These are phyloP conservation scores for Epizoanthus ramosus DNA, from an alignment of 92 coral and sea anemone genomes.

Conservation along the genomic window DNA sequence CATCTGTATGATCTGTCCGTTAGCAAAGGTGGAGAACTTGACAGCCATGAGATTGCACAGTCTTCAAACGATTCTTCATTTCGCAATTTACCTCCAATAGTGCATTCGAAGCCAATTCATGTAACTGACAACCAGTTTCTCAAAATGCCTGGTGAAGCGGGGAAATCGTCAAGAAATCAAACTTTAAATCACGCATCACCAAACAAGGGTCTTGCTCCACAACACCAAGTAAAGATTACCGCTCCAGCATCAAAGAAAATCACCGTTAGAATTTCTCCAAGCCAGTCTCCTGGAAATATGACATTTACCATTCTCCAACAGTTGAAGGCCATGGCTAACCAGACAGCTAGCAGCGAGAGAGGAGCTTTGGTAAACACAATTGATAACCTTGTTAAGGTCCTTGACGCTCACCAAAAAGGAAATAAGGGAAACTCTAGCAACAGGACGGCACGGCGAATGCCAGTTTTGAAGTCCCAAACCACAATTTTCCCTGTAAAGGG, in stretches of 20 bases:
- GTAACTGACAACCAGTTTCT: too few relatives aligned
- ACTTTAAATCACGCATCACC: neutral
- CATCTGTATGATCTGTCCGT: constrained; percentile 1
- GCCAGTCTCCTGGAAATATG: neutral
- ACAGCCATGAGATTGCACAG: neutral
- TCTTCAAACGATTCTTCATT: neutral
- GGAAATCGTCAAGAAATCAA: neutral
- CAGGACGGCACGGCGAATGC: neutral
- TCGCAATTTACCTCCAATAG: neutral
- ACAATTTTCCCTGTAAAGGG: constrained; percentile 32
- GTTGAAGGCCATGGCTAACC: neutral
- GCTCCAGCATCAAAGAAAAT: neutral
- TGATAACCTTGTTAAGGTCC: constrained; percentile 1
- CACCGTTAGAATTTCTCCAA: constrained; percentile 1
- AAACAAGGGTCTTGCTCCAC: neutral
- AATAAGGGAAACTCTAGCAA: neutral
- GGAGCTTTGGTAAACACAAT: constrained; percentile 14
- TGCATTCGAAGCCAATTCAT: neutral
- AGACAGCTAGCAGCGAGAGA: constrained; percentile 9
- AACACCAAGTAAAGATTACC: neutral
- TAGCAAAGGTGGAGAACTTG: neutral
- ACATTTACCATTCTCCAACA: constrained; percentile 1
- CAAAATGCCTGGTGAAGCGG: neutral
- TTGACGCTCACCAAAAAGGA: neutral
- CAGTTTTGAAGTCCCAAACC: constrained; percentile 9